Evolutionary conservation across 2,113 vertebrate species (phyloP).

Genomic region (Dasyprocta punctata): DNA sequence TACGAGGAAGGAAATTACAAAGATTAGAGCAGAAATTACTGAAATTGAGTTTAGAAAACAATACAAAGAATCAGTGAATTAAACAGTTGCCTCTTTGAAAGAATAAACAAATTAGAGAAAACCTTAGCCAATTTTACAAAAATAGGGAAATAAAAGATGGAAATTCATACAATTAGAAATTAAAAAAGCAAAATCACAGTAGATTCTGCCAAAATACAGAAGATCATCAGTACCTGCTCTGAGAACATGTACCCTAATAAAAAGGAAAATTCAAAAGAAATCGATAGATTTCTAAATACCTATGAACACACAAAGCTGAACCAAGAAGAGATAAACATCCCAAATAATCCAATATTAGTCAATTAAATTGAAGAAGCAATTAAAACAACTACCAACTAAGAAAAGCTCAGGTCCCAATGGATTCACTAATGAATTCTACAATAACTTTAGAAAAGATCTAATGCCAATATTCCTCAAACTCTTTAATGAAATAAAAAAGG

Average conservation of each 20-base stretch:
- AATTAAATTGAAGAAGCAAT: not conserved
- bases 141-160: not conserved
- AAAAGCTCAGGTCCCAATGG: not conserved
- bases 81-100: not conserved
- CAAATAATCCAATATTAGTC: not conserved
- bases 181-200: not conserved
- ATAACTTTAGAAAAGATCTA: not conserved
- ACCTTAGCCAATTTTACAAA: not conserved
- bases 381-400: not conserved
- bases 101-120: not conserved
- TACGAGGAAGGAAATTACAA: not conserved
- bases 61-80: not conserved
- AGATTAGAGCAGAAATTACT: not conserved
- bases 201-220: not conserved
- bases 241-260: not conserved
- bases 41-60: not conserved
- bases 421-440: not conserved
- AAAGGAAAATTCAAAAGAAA: not conserved
- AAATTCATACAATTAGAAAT: not conserved
- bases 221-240: not conserved
- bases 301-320: not conserved
- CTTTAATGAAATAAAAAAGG: not conserved
- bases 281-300: not conserved
- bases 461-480: not conserved
- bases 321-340: not conserved